These are phyloP conservation scores for Osmerus eperlanus DNA, from an alignment of 2,113 vertebrate species.

Conservation along the genomic window DNA sequence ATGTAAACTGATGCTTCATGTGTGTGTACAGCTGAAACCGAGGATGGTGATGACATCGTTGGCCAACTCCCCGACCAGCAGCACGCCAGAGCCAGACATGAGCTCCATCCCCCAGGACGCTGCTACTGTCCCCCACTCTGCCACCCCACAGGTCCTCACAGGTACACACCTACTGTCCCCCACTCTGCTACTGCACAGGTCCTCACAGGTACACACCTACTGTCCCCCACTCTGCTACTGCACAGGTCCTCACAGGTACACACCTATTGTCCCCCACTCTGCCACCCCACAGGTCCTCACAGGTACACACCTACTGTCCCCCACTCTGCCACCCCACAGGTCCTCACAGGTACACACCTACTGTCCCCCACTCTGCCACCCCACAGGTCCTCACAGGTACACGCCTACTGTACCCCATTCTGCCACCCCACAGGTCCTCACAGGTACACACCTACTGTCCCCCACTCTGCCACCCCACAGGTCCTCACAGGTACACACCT, in stretches of 20 bases:
- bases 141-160: constrained; percentile 83
- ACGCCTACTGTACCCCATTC: constrained; percentile 70
- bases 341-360: constrained; percentile 80
- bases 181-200: too few relatives aligned
- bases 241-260: too few relatives aligned
- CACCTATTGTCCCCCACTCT: too few relatives aligned
- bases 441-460: constrained; percentile 78
- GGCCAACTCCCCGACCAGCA: constrained; percentile 84
- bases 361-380: too few relatives aligned
- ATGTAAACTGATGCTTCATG: constrained; percentile 19
- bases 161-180: constrained; percentile 61
- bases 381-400: too few relatives aligned
- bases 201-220: too few relatives aligned
- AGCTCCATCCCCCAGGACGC: constrained; percentile 92
- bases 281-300: too few relatives aligned
- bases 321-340: constrained; percentile 79
- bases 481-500: too few relatives aligned
- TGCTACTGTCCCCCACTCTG: constrained; percentile 84
- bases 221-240: too few relatives aligned
- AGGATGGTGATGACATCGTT: constrained; percentile 85
- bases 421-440: constrained; percentile 80
- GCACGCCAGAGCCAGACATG: constrained; percentile 88
- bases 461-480: too few relatives aligned
- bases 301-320: constrained; percentile 49
- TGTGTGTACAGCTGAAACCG: constrained; percentile 84